Evolutionary conservation across 2,797 vertebrate genomes (phyloP), one percentile per base, ranked within the genome.

Genomic region (Odontamblyopus rebecca): DNA sequence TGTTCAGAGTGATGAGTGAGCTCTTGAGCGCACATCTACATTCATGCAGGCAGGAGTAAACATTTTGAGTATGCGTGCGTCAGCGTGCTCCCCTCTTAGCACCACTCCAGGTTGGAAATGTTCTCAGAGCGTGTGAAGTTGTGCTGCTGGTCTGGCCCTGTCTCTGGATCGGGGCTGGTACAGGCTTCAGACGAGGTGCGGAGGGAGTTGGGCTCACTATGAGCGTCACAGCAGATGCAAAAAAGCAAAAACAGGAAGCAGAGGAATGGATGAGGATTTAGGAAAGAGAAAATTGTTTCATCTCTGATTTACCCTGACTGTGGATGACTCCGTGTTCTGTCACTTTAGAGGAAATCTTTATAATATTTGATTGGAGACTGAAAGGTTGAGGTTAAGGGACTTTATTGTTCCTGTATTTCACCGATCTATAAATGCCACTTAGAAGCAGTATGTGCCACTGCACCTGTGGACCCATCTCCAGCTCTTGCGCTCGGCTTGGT

Each of bases 121-220:
- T 77, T 88, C 82, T 82, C 87, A 74, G 76, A 75, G 72, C 84
- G 78, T 91, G 91, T 92, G 88, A 93, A 90, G 89, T 85, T 72
- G 80, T 83, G 83, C 69, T 73, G 80, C 78, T 83, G 78, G 84
- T 77, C 63, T 80, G 79, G 74, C 79, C 76, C 68, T 84, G 88
- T 78, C 69, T 79, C 74, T 85, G 78, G 12, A 48, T 48, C 12
- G 15, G 74, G 76, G 73, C 84, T 88, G 74, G 73, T 79, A 3
- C 3, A 77, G 72, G 72, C 72, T 82, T 83, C 75, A 71, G 76
- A 78, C 63, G 69, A 74, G 63, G 69, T 87, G 72, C 83, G 73
- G n/a, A 54, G 80, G 85, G 84, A 87, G 86, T 88, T 85, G 66
- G 77, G 73, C 65, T 79, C 76, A 26, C 79, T 72, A 81, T 79